Evolutionary conservation across 2,797 vertebrate genomes (phyloP), one percentile per base, ranked within the genome.

Genomic region (Glyptemys insculpta): DNA sequence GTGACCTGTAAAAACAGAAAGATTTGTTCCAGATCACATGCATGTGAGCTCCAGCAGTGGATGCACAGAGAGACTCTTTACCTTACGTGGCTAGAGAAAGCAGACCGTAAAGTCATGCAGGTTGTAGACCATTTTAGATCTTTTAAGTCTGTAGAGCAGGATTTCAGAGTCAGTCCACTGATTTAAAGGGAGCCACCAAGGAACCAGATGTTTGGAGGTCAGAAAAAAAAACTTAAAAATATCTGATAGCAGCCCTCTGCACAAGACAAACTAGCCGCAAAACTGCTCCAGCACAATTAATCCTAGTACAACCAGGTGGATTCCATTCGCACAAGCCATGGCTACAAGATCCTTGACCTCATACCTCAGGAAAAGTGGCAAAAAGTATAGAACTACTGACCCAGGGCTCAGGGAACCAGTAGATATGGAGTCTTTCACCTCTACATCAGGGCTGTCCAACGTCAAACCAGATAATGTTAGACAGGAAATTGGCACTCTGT

Each of bases 1-100:
- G 12, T 88, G 86, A 92, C n/a, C 50, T 85, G 21, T 54, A n/a
- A 29, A 79, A 89, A 90, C 93, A 93, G 1, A 87, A 88, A 62
- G 4, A 2, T 50, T 86, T 90, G 5, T 82, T 92, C 84, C 87
- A 92, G 90, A 79, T 81, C n/a, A 87, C 34, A 86, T 3, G 65
- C 72, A 89, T 23, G 8, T 29, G 47, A 79, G 19, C 4, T 49
- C 25, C 37, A 65, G 2, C 2, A 25, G 76, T 11, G 44, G 86
- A 79, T n/a, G 15, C 47, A 84, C 21, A 88, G 5, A 74, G 81
- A 93, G 72, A 37, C 14, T 79, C 31, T 79, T 82, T 19, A 82
- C 49, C 23, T 57, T 18, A 80, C 79, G 3, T 62, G 47, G 9
- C 44, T 78, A 0, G 0, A 59, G 90, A 93, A 84, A 79, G 5